These are phyloP conservation scores for Melanostoma scalare DNA, from an alignment of 2,888 invertebrate species.

Conservation along the genomic window DNA sequence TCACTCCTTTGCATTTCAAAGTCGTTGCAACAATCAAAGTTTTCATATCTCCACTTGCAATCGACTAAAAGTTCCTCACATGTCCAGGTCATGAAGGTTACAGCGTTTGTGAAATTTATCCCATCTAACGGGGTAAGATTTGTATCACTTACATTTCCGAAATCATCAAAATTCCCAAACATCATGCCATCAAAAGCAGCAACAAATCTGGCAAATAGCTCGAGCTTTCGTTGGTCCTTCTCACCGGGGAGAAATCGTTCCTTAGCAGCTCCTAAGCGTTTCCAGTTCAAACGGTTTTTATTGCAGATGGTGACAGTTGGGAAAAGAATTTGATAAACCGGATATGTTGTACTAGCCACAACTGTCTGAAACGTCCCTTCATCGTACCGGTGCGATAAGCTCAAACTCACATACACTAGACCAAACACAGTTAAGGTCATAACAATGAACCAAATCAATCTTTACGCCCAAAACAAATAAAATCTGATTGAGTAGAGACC, in stretches of 20 bases:
- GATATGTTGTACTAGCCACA: constrained; percentile 79
- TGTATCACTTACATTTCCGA: constrained; percentile 74
- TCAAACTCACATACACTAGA: constrained; percentile 78
- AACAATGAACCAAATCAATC: constrained; percentile 78
- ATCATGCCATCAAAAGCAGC: constrained; percentile 77
- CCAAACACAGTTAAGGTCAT: constrained; percentile 78
- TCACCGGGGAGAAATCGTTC: constrained; percentile 76
- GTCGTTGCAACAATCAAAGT: constrained; percentile 82
- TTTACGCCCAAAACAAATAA: constrained; percentile 36
- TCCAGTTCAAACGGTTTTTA: constrained; percentile 80
- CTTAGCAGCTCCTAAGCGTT: constrained; percentile 77
- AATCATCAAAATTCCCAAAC: constrained; percentile 78
- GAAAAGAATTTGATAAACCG: constrained; percentile 79
- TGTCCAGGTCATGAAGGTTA: constrained; percentile 79
- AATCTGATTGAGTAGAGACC: not conserved
- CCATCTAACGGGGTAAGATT: constrained; percentile 76
- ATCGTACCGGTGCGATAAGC: constrained; percentile 78
- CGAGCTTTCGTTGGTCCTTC: constrained; percentile 63
- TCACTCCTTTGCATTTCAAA: constrained; percentile 82
- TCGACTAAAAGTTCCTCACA: constrained; percentile 81
- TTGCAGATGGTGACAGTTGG: constrained; percentile 81
- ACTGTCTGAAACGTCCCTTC: constrained; percentile 80
- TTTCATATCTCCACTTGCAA: constrained; percentile 82
- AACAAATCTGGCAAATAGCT: constrained; percentile 77
- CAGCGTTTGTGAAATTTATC: constrained; percentile 79